phyloP scores from a whole-genome alignment of 2,888 invertebrate genomes.

The Hyles lineata region DNA sequence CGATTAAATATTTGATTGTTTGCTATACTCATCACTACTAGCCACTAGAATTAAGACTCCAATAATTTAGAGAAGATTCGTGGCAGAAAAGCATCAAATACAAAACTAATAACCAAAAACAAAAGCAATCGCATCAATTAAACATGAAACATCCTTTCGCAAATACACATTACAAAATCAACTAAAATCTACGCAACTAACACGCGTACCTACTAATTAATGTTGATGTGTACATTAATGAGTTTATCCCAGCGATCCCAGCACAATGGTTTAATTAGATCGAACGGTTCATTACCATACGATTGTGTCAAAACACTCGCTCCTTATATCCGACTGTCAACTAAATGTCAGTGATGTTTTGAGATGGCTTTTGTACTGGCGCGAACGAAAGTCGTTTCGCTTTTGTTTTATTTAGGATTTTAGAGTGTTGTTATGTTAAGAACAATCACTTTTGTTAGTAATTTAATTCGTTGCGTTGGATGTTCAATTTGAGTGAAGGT shows the following conservation, averaged over 20 bases:
- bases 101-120: neutral
- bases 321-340: slow-evolving; percentile 66
- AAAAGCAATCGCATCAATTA: slow-evolving; percentile 11
- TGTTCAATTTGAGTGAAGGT: too few relatives aligned
- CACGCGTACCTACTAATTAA: slow-evolving; percentile 32
- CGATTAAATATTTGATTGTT: too few relatives aligned
- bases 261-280: slow-evolving; percentile 76
- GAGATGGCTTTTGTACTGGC: slow-evolving; percentile 56
- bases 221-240: slow-evolving; percentile 56
- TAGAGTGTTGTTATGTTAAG: neutral
- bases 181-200: slow-evolving; percentile 34
- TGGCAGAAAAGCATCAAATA: neutral
- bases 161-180: slow-evolving; percentile 32
- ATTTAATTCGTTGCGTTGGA: too few relatives aligned
- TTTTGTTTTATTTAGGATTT: neutral
- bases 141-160: slow-evolving; percentile 20
- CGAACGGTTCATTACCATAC: slow-evolving; percentile 68
- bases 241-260: slow-evolving; percentile 63
- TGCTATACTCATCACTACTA: too few relatives aligned
- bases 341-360: slow-evolving; percentile 72
- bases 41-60: too few relatives aligned
- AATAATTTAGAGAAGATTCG: too few relatives aligned
- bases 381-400: slow-evolving; percentile 38
- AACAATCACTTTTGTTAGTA: too few relatives aligned
- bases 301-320: slow-evolving; percentile 74